These are phyloP conservation scores for Oasisia sp. DNA, from an alignment of 2,888 invertebrate species.

Conservation along the genomic window DNA sequence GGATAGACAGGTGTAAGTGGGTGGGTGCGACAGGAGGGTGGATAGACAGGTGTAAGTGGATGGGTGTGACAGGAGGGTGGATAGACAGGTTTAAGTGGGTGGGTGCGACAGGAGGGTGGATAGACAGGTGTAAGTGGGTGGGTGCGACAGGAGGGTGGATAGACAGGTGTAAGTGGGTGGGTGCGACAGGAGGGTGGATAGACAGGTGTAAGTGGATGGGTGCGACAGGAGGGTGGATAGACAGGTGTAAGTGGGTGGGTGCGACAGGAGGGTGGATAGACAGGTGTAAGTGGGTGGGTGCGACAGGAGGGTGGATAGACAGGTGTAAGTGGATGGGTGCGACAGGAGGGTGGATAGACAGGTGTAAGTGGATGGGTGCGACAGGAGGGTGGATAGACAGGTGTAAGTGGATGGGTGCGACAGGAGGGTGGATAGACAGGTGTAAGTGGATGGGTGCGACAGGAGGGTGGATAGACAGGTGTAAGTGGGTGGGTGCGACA, in stretches of 20 bases:
- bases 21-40: conserved; percentile 39
- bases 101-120: conserved; percentile 38
- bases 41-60: background rate
- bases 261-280: conserved; percentile 24
- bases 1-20: background rate
- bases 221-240: conserved; percentile 36
- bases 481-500: conserved; percentile 41
- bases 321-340: conserved; percentile 36
- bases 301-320: conserved; percentile 19
- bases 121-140: background rate
- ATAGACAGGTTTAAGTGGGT: background rate
- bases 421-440: background rate
- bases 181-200: conserved; percentile 36
- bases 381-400: background rate
- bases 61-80: conserved; percentile 39
- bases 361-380: conserved; percentile 38
- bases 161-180: background rate
- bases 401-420: conserved; percentile 40
- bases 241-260: conserved; percentile 35
- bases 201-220: background rate
- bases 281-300: conserved; percentile 37
- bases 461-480: background rate
- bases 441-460: conserved; percentile 41
- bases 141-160: conserved; percentile 37
- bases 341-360: conserved; percentile 21